A percentile compares a stretch with the other conserved stretches of the same genome.
phyloP scores from a whole-genome alignment of 2,797 vertebrate genomes.

The Myotis planiceps region DNA sequence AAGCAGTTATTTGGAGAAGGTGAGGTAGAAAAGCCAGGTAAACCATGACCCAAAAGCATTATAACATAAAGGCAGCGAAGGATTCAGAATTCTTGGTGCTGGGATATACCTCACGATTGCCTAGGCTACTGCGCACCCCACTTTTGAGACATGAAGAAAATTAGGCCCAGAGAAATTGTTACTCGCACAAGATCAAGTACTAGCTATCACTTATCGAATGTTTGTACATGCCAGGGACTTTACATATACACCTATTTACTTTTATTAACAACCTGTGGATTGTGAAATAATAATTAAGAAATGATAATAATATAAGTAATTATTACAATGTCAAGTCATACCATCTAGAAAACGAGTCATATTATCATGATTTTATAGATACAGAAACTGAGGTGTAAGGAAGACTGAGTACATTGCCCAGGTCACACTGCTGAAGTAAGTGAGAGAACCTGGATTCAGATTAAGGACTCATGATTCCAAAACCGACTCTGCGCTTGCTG shows the following conservation, averaged over 20 bases:
- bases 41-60: background rate
- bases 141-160: background rate
- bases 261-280: background rate
- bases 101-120: background rate
- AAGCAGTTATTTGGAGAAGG: background rate
- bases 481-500: rapidly evolving
- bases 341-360: background rate
- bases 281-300: background rate
- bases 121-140: too few species aligned
- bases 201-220: background rate
- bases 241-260: background rate
- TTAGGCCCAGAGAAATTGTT: background rate
- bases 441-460: background rate
- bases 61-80: background rate
- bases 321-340: background rate
- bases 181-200: rapidly evolving
- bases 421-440: background rate
- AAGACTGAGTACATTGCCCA: background rate
- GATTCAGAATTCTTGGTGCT: background rate
- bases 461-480: background rate
- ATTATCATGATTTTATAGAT: background rate
- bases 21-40: background rate
- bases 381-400: background rate
- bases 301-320: background rate
- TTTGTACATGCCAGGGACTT: background rate